These are phyloP conservation scores for Palythoa heliodiscus DNA, from an alignment of 92 coral and sea anemone species.

Conservation along the genomic window DNA sequence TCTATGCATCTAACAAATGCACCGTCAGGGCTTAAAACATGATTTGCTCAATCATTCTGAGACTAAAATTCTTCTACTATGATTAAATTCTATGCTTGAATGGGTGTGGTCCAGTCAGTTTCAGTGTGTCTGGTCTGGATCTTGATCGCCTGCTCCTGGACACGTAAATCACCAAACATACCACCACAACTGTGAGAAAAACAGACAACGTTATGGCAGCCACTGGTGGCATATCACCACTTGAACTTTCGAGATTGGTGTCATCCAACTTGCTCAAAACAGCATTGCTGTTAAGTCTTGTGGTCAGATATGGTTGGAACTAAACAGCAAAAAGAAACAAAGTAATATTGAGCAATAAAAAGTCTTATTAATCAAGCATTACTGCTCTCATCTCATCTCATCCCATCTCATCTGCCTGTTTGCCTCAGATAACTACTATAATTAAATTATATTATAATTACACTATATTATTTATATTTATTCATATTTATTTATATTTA, in stretches of 20 bases:
- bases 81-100: slow-evolving; percentile 61
- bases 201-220: slow-evolving; percentile 79
- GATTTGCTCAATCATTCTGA: no score
- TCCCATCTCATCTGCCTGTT: no score
- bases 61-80: no score
- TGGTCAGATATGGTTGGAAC: slow-evolving; percentile 60
- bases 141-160: slow-evolving; percentile 73
- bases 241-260: slow-evolving; percentile 32
- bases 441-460: no score
- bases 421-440: no score
- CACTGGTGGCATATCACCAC: slow-evolving; percentile 59
- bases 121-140: slow-evolving; percentile 58
- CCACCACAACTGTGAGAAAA: slow-evolving; percentile 55
- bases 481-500: no score
- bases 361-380: no score
- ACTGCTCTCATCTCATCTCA: no score
- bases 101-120: slow-evolving; percentile 59
- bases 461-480: no score
- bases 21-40: no score
- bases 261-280: slow-evolving; percentile 39
- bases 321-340: slow-evolving; percentile 2
- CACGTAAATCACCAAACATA: slow-evolving; percentile 55
- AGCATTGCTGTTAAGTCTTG: slow-evolving; percentile 64
- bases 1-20: no score
- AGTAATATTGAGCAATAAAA: no score